Evolutionary conservation across 1,140 invertebrate genomes (phyloP).

Genomic region (Gryon sp.): DNA sequence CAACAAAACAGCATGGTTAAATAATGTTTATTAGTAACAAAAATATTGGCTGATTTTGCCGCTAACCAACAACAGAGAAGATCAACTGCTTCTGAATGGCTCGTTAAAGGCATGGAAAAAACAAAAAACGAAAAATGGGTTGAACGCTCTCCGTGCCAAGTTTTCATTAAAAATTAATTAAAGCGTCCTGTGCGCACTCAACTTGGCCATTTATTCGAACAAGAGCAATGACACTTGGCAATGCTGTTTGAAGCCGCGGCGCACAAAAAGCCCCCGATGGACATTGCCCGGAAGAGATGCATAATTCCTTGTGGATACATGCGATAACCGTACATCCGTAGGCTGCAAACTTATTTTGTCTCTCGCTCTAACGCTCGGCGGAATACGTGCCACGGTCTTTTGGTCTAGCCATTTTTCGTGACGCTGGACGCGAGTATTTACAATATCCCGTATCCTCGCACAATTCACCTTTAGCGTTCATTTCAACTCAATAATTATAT

Average conservation of each 20-base stretch:
- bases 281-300: slow-evolving; percentile 54
- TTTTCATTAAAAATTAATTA: slow-evolving; percentile 51
- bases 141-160: slow-evolving; percentile 19
- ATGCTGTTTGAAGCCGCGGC: slow-evolving; percentile 52
- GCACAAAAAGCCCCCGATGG: slow-evolving; percentile 33
- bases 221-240: slow-evolving; percentile 53
- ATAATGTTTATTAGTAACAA: slow-evolving; percentile 33
- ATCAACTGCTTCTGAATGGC: slow-evolving; percentile 30
- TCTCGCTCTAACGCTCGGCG: slow-evolving; percentile 9
- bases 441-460: slow-evolving; percentile 40
- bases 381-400: not conserved
- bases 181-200: slow-evolving; percentile 24
- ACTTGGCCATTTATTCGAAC: slow-evolving; percentile 33
- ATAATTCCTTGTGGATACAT: slow-evolving; percentile 59
- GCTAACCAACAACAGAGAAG: slow-evolving; percentile 27
- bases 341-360: not conserved
- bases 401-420: slow-evolving; percentile 34
- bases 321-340: slow-evolving; percentile 50
- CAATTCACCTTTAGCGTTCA: slow-evolving; percentile 45
- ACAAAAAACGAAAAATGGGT: slow-evolving; percentile 6
- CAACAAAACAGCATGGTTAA: too few relatives aligned
- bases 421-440: slow-evolving; percentile 35
- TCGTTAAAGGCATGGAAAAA: slow-evolving; percentile 36
- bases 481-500: slow-evolving; percentile 55
- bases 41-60: slow-evolving; percentile 48